phyloP scores from a whole-genome alignment of 1,140 invertebrate genomes.

The Drosophila burlai region DNA sequence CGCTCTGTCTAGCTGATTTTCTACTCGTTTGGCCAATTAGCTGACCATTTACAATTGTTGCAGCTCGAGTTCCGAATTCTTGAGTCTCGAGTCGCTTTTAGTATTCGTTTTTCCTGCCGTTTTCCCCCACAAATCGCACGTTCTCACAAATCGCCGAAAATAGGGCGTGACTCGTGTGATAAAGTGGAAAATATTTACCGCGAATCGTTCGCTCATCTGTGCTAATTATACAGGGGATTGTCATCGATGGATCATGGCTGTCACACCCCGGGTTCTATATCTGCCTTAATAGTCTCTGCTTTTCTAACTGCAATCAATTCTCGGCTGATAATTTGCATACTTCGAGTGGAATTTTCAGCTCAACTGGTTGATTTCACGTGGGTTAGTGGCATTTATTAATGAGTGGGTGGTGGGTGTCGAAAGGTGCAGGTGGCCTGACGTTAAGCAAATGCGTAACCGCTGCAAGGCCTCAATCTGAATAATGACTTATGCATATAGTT shows the following conservation, averaged over 20 bases:
- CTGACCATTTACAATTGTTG: constrained; percentile 38
- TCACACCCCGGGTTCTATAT: constrained; percentile 18
- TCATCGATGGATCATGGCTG: constrained; percentile 47
- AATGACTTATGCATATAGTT: constrained; percentile 34
- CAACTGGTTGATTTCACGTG: constrained; percentile 14
- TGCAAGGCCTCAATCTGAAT: not conserved
- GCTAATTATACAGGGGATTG: constrained; percentile 52
- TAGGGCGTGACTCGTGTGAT: constrained; percentile 48
- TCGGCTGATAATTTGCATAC: constrained; percentile 31
- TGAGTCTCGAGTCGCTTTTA: not conserved
- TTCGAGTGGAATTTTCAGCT: constrained; percentile 29
- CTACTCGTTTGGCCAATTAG: constrained; percentile 68
- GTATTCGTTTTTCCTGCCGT: constrained; percentile 11
- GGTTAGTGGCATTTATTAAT: constrained; percentile 9
- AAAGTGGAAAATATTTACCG: constrained; percentile 55
- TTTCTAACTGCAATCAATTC: constrained; percentile 18
- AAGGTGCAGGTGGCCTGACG: constrained; percentile 28
- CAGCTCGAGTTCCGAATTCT: constrained; percentile 27
- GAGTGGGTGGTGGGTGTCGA: constrained; percentile 25
- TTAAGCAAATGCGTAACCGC: constrained; percentile 17
- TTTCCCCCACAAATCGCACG: constrained; percentile 21
- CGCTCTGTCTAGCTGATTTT: constrained; percentile 38
- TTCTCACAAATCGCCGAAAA: constrained; percentile 33
- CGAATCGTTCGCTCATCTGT: constrained; percentile 48
- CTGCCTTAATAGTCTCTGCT: not conserved